These are phyloP conservation scores for Callopanchax toddi DNA, from an alignment of 2,113 vertebrate species.

Conservation along the genomic window DNA sequence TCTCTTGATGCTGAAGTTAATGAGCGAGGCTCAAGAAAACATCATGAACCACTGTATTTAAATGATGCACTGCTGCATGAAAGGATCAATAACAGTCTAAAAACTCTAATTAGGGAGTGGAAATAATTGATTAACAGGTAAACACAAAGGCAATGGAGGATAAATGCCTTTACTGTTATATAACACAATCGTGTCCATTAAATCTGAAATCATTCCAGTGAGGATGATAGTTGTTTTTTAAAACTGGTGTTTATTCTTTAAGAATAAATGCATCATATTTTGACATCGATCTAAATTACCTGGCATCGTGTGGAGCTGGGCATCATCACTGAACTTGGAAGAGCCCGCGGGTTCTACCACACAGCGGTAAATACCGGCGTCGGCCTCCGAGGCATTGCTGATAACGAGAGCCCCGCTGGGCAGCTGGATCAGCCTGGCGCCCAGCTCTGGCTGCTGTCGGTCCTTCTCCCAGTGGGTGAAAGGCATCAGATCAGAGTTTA, in stretches of 20 bases:
- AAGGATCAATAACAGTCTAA: conserved; percentile 5
- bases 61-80: conserved; percentile 16
- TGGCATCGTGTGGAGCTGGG: conserved; percentile 84
- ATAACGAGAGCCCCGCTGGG: conserved; percentile 86
- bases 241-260: not conserved
- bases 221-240: too few relatives aligned
- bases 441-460: conserved; percentile 75
- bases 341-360: conserved; percentile 84
- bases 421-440: conserved; percentile 78
- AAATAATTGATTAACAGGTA: conserved; percentile 13
- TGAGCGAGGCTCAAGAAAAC: conserved; percentile 13
- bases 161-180: too few relatives aligned
- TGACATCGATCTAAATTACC: conserved; percentile 74
- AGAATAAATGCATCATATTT: not conserved
- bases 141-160: not conserved
- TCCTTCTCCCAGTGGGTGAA: conserved; percentile 91
- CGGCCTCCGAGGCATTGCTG: conserved; percentile 84
- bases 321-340: conserved; percentile 91
- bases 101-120: conserved; percentile 20
- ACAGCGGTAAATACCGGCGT: conserved; percentile 90
- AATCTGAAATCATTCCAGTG: not conserved
- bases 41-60: conserved; percentile 25
- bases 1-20: conserved; percentile 22
- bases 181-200: not conserved
- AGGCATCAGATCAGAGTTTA: conserved; percentile 84